Base-by-base conservation (phyloP, 2,113 vertebrate species). In the Lepus timidus region DNA sequence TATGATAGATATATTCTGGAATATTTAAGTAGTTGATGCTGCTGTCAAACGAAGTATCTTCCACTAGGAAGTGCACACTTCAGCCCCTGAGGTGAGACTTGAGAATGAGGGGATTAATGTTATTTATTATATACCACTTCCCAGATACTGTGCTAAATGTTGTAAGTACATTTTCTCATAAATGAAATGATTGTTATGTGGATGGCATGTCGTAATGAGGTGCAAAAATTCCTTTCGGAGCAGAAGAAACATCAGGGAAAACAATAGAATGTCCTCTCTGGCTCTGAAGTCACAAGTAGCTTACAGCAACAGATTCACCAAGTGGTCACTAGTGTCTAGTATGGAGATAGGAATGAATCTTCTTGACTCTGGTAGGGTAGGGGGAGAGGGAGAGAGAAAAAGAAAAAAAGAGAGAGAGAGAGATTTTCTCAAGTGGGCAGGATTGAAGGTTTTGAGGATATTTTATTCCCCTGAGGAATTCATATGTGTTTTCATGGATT, bases 401-500 rank as follows among this genome's bases (percentile, higher is more conserved):
- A 44, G 44, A 44, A 44, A 44, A 44, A 8, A 5, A 39, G 5
- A 39, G 39, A 39, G 39, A 39, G 36, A 74, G 3, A 73, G 11
- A 58, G 14, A 36, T 51, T 61, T 64, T 49, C 73, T 75, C 67
- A 65, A 75, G 76, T 44, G 25, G 3, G 9, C 64, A n/a, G 19
- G 68, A 5, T 29, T 70, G 22, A 11, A 19, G 65, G 4, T 12
- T 73, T 90, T 70, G 9, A 93, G 33, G 6, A 5, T 68, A 2
- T 91, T 94, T 87, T 74, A 70, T 71, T 68, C 36, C 88, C 14
- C 49, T 84, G 29, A 85, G 13, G 1, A 61, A 2, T 91, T 6
- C 75, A 5, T 64, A 16, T 85, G 9, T 70, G 52, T 90, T 85
- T 95, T 88, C 52, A 67, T 52, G 49, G 25, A 49, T 74, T 95